Evolutionary conservation across 2,113 vertebrate species (phyloP), one percentile per base, ranked within the genome.

Genomic region (Notarius lentiginosus): DNA sequence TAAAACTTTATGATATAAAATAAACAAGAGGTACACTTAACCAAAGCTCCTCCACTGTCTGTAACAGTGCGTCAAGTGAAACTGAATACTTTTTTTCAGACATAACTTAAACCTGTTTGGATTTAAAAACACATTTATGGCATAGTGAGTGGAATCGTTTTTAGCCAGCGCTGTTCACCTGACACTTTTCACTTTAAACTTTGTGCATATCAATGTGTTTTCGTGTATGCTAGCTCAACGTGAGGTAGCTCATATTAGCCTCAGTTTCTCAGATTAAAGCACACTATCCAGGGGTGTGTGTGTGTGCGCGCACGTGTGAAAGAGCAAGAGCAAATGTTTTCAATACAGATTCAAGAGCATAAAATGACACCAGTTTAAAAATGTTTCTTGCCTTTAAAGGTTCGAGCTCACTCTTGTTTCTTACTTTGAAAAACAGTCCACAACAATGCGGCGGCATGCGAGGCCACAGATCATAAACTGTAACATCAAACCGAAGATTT

Each of bases 201-300:
- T 11, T 49, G 53, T 34, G 27, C 27, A 10, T 27, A 11, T 17
- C 55, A 20, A 11, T 34, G 53, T 58, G n/a, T 58, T 79, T 30
- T 18, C 4, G 4, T 58, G 55, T 34, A 58, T 7, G 15, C 77
- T 58, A 79, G 53, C 53, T 58, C 77, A 60, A 58, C 55, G 58
- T 53, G 77, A 10, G 53, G n/a, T 9, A 34, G 77, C 77, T 79
- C 58, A 79, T 79, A 79, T 79, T 79, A 79, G 77, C 55, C 77
- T 79, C 14, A 6, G 77, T 58, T 79, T 58, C 53, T 34, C 53
- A 34, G n/a, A 8, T 79, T 55, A n/a, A 76, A 51, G 73, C 49
- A 51, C 72, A 47, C 10, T 22, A 24, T 51, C 20, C 8, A 10
- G 34, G 34, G 34, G 22, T 76, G 47, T 53, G 73, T 51, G 20